Conservation (phyloP, 2,888 invertebrate genomes). For the Scrobipalpa atriplicella region DNA sequence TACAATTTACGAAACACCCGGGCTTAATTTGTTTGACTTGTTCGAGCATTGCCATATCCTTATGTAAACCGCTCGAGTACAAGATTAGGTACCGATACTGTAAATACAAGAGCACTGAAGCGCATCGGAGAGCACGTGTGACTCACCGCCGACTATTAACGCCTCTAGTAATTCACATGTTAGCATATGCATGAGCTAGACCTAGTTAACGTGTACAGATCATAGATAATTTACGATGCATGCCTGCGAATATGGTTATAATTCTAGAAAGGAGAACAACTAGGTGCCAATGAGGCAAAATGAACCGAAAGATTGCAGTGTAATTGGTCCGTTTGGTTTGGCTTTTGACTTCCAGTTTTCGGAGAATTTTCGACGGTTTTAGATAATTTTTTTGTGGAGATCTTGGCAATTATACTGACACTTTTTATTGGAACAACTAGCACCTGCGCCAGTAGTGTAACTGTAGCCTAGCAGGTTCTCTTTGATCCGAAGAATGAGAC, state of each 20-base stretch:
- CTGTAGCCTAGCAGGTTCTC: neutral
- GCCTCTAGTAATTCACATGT: conserved; percentile 60
- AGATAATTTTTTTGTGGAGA: neutral
- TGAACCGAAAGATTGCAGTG: neutral
- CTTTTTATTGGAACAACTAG: neutral
- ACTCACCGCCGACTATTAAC: conserved; percentile 60
- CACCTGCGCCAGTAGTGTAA: conserved; percentile 8
- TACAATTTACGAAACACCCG: conserved; percentile 13
- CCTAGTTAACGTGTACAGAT: conserved; percentile 47
- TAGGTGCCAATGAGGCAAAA: conserved; percentile 12
- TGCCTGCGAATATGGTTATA: conserved; percentile 23
- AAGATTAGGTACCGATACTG: conserved; percentile 24
- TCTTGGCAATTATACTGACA: conserved; percentile 8
- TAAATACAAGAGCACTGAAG: conserved; percentile 40
- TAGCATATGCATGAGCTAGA: conserved; percentile 61
- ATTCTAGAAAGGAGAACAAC: conserved; percentile 23
- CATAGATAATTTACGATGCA: conserved; percentile 28
- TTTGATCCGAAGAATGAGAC: neutral
- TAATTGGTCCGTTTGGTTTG: neutral
- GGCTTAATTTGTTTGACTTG: conserved; percentile 24
- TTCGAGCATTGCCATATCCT: conserved; percentile 21
- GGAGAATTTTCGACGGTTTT: neutral
- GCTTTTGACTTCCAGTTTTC: neutral
- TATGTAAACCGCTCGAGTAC: conserved; percentile 22
- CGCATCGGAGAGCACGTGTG: conserved; percentile 58